Percentiles rank a stretch among this genome's conserved stretches.
These are phyloP conservation scores for Zaprionus nigranus DNA, from an alignment of 1,140 invertebrate species.

Conservation along the genomic window DNA sequence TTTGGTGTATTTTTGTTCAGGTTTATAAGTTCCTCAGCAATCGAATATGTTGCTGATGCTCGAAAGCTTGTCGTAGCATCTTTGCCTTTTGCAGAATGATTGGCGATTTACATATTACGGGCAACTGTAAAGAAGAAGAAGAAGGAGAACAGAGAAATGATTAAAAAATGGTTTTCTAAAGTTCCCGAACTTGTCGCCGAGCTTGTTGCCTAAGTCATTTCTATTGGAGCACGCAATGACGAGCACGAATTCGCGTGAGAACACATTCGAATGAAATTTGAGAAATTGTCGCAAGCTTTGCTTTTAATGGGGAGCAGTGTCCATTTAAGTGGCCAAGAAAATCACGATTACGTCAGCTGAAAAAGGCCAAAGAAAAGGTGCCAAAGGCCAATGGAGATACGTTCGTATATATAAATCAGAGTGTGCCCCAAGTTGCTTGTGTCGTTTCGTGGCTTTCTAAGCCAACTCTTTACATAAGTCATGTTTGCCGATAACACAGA, in stretches of 20 bases:
- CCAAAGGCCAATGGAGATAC: slow-evolving; percentile 24
- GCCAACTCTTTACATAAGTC: slow-evolving; percentile 47
- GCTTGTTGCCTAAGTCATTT: slow-evolving; percentile 64
- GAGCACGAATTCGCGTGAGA: slow-evolving; percentile 23
- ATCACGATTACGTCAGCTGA: slow-evolving; percentile 49
- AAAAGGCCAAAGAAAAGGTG: slow-evolving; percentile 22
- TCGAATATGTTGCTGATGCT: slow-evolving; percentile 29
- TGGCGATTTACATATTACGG: slow-evolving; percentile 41
- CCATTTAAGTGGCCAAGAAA: slow-evolving; percentile 33
- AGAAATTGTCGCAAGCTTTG: not conserved
- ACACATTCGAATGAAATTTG: slow-evolving; percentile 19
- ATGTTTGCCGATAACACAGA: no score
- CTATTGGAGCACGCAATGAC: slow-evolving; percentile 17
- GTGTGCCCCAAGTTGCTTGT: slow-evolving; percentile 12
- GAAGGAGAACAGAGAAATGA: slow-evolving; percentile 16
- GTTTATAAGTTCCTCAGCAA: slow-evolving; percentile 17
- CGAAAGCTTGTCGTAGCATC: slow-evolving; percentile 51
- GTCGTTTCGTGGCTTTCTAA: slow-evolving; percentile 42
- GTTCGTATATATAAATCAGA: slow-evolving; percentile 14
- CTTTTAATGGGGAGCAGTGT: slow-evolving; percentile 40
- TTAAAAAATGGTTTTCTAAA: slow-evolving; percentile 11
- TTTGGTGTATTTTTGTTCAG: slow-evolving; percentile 9
- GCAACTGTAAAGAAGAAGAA: slow-evolving; percentile 34
- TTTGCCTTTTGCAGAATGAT: slow-evolving; percentile 32
- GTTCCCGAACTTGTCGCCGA: not conserved